These are phyloP conservation scores for Coryphaenoides rupestris DNA, from an alignment of 2,113 vertebrate genomes.

Conservation along the genomic window DNA sequence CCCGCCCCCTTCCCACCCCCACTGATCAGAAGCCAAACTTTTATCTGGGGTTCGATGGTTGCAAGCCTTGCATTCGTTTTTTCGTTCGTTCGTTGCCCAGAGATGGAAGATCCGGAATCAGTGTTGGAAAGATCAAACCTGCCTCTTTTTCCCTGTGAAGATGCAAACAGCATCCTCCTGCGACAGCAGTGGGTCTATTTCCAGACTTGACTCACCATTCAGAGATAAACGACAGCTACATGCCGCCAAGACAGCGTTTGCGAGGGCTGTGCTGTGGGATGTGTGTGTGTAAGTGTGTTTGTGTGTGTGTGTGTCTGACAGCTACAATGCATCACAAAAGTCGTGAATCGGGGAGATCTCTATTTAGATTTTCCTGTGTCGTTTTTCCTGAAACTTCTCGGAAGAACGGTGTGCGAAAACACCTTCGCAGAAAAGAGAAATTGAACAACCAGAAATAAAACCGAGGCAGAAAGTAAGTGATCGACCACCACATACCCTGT, in stretches of 20 bases:
- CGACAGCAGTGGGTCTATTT: slow-evolving; percentile 28
- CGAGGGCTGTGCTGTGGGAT: background rate
- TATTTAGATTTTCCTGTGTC: too few relatives aligned
- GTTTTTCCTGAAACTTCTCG: background rate
- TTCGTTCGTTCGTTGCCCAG: background rate
- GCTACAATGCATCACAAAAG: too few relatives aligned
- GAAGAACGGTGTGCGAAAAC: background rate
- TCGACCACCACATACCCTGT: background rate
- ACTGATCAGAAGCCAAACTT: too few relatives aligned
- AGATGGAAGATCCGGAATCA: background rate
- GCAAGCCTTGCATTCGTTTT: background rate
- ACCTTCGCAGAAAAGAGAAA: background rate
- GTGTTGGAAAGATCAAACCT: slow-evolving; percentile 4
- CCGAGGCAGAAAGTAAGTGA: too few relatives aligned
- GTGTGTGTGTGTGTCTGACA: too few relatives aligned
- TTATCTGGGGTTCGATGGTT: background rate
- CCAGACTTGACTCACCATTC: slow-evolving; percentile 23
- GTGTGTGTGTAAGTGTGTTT: too few relatives aligned
- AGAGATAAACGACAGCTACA: slow-evolving; percentile 9
- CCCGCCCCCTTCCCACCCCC: too few relatives aligned
- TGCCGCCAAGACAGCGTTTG: background rate
- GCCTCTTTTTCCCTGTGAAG: slow-evolving; percentile 7
- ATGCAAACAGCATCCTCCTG: slow-evolving; percentile 7
- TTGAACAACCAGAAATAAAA: too few relatives aligned
- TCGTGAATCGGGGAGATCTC: too few relatives aligned